Evolutionary conservation across 1,140 invertebrate genomes (phyloP), one percentile per base, ranked within the genome.

Genomic region (Holotrichia oblita): DNA sequence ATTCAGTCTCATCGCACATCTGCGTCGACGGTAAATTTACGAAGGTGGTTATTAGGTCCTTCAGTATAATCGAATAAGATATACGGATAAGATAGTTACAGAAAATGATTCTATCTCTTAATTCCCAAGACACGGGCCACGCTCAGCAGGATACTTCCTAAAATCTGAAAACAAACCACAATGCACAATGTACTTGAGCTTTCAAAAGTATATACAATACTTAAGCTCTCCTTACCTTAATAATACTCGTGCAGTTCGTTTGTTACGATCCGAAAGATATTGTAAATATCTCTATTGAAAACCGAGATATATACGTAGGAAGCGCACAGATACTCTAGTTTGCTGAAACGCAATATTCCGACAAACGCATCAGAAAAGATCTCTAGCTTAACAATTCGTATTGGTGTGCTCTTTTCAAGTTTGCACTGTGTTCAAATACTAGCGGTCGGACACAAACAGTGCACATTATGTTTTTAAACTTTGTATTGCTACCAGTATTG

Each of bases 91-190:
- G 40, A 44, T 41, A 76, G 34, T 14, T 41, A 74, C 14, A 20
- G 6, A 76, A 20, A 55, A 9, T 69, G 12, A 55, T 74, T 40
- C 10, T 10, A 42, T 40, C 24, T 42, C 14, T n/a, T 74, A 10
- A 40, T 42, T 74, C 73, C 22, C 73, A 74, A 74, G 72, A 75
- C 78, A 79, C 78, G 78, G 78, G 78, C 78, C 78, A 79, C 20
- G 27, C 78, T 14, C 73, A 79, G 78, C 73, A 61, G 73, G 78
- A 48, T n/a, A 79, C 55, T 59, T 75, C 78, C 48, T 41, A 20
- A 59, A 76, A 40, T 20, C 73, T 72, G 78, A 73, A 79, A 79
- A 76, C 78, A 79, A 79, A 73, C 78, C 78, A 22, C 78, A 76
- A 34, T 44, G 59, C 24, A 78, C 77, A 78, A 78, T 44, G 27